phyloP scores from a whole-genome alignment of 1,140 invertebrate species.

The Delia radicum region DNA sequence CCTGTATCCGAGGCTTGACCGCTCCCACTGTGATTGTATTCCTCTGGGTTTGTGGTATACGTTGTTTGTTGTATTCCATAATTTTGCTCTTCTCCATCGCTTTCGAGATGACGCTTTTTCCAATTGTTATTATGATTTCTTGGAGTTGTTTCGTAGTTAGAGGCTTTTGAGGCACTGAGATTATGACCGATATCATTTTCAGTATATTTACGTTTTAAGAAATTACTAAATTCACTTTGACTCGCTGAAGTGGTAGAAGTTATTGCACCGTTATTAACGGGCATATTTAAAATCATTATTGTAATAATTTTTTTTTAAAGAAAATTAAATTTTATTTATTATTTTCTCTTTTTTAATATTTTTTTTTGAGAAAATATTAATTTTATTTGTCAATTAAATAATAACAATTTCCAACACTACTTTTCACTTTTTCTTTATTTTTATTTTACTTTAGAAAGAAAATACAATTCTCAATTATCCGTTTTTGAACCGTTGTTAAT shows the following conservation, averaged over 20 bases:
- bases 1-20: not conserved
- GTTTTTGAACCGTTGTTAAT: not conserved
- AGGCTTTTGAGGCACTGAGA: not conserved
- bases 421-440: not conserved
- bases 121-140: constrained; percentile 5
- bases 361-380: not conserved
- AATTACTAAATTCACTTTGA: constrained; percentile 25
- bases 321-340: not conserved
- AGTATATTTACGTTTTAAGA: constrained; percentile 27
- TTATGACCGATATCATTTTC: not conserved
- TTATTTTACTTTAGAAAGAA: no score
- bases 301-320: not conserved
- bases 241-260: not conserved
- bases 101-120: not conserved
- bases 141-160: not conserved
- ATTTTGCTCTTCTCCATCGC: not conserved
- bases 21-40: not conserved
- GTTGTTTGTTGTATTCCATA: not conserved
- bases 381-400: constrained; percentile 4
- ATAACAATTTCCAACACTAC: constrained; percentile 1
- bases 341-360: not conserved
- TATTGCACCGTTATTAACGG: constrained; percentile 8
- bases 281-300: constrained; percentile 29
- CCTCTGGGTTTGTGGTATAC: not conserved
- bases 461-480: no score